These are phyloP conservation scores for Microplitis demolitor DNA, from an alignment of 1,140 invertebrate genomes.

Conservation along the genomic window DNA sequence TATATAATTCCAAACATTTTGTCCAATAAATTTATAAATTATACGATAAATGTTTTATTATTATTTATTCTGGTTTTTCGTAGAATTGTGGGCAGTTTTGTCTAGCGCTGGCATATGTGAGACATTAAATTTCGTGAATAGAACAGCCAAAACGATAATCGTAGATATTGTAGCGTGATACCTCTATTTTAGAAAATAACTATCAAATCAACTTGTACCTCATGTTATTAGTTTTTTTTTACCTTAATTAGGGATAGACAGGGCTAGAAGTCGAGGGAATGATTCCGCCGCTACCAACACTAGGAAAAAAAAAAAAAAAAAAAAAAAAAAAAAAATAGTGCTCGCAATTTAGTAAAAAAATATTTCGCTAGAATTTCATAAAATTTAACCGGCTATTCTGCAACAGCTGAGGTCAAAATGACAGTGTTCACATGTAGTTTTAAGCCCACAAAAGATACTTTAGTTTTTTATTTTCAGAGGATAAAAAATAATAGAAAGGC, in stretches of 20 bases:
- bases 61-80: neutral
- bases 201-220: conserved; percentile 25
- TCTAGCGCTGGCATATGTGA: conserved; percentile 22
- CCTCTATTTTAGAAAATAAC: conserved; percentile 36
- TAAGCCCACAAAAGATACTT: neutral
- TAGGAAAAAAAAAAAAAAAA: neutral
- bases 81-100: neutral
- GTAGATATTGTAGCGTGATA: conserved; percentile 18
- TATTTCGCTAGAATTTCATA: conserved; percentile 23
- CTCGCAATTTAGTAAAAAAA: neutral
- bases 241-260: conserved; percentile 15
- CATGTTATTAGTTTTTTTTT: conserved; percentile 16
- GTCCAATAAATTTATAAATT: no score
- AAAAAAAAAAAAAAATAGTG: neutral
- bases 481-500: no score
- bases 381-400: neutral
- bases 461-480: no score
- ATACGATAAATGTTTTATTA: no score
- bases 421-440: conserved; percentile 2
- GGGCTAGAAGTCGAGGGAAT: conserved; percentile 5
- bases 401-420: conserved; percentile 20
- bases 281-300: neutral
- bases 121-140: conserved; percentile 13
- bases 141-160: neutral
- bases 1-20: no score